phyloP scores from a whole-genome alignment of 2,888 invertebrate species.

The Hyalella azteca region DNA sequence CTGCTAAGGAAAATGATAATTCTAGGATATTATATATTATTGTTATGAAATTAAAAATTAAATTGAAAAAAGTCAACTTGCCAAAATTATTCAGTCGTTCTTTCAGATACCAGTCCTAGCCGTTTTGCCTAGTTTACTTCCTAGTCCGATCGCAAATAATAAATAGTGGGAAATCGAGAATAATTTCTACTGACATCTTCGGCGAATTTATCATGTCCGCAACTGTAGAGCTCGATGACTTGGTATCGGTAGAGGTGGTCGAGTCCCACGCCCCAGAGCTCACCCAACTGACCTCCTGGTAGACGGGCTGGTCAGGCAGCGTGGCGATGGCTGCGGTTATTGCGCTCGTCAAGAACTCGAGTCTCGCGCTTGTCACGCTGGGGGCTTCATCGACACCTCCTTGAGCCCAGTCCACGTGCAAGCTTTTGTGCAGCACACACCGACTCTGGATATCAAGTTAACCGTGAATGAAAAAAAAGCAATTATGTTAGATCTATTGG shows the following conservation, averaged over 20 bases:
- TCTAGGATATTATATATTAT: too few relatives aligned
- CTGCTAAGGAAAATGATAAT: too few relatives aligned
- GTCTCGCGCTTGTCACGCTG: conserved; percentile 70
- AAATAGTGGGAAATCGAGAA: too few relatives aligned
- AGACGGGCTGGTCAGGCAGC: conserved; percentile 44
- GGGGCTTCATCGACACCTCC: conserved; percentile 19
- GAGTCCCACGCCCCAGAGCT: conserved; percentile 77
- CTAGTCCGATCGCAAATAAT: too few relatives aligned
- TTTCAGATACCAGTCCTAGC: too few relatives aligned
- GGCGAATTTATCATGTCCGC: conserved; percentile 70
- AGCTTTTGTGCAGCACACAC: conserved; percentile 15
- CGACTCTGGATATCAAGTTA: background rate
- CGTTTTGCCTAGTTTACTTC: too few relatives aligned
- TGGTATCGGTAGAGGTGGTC: conserved; percentile 79
- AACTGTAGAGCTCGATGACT: conserved; percentile 71
- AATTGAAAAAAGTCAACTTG: too few relatives aligned
- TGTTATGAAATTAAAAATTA: too few relatives aligned
- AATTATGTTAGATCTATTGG: too few relatives aligned
- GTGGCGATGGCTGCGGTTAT: conserved; percentile 77
- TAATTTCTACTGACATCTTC: conserved; percentile 66
- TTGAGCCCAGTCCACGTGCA: conserved; percentile 14
- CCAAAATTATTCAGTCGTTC: too few relatives aligned
- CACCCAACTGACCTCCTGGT: conserved; percentile 66
- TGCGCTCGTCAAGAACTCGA: conserved; percentile 76
- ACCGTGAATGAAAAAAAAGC: too few relatives aligned